Base-by-base conservation (phyloP, 2,888 invertebrate genomes). In the Lycocerus yunnanus region DNA sequence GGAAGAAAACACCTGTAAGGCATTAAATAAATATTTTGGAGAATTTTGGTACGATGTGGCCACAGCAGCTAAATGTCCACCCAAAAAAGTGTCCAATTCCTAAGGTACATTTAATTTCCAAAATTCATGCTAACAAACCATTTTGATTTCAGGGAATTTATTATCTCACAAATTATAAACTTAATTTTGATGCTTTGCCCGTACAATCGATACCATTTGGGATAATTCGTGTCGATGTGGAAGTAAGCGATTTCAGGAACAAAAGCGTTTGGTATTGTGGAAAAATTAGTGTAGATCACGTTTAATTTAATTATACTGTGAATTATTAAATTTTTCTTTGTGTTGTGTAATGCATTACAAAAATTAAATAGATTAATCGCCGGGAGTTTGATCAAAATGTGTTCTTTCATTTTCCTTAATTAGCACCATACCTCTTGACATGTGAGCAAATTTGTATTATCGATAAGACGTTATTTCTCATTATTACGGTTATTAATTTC, bases 101-200 rank as follows among this genome's bases (percentile, higher is more conserved):
- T 15, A 72, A 72, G 43, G 72, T 72, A 58, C 15, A 14, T 13
- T 60, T n/a, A 43, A 43, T 43, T 43, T 43, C 8, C 6, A 18
- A 15, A 10, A 60, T 60, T 60, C 60, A 1, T 16, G 5, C 15
- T 11, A n/a, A 43, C 5, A 15, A 10, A 60, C 15, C 16, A 11
- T 11, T 16, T 5, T 11, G 14, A 10, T 78, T 74, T 60, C 21
- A 78, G 75, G 78, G 78, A 11, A 67, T 43, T 20, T 78, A 78
- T 67, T 27, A 24, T 15, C 10, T 78, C 2, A 75, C 66, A 58
- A 73, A 78, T 68, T 74, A 68, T 71, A 63, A 24, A 20, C 18
- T 78, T 67, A 73, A 76, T 60, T 69, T 73, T 58, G 63, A 15
- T n/a, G 15, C 13, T 21, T 24, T 24, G 6, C 20, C 20, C 9